Percentiles rank a stretch among this genome's conserved stretches.
Evolutionary conservation across 2,888 invertebrate species (phyloP).

Genomic region (Philaethria dido): DNA sequence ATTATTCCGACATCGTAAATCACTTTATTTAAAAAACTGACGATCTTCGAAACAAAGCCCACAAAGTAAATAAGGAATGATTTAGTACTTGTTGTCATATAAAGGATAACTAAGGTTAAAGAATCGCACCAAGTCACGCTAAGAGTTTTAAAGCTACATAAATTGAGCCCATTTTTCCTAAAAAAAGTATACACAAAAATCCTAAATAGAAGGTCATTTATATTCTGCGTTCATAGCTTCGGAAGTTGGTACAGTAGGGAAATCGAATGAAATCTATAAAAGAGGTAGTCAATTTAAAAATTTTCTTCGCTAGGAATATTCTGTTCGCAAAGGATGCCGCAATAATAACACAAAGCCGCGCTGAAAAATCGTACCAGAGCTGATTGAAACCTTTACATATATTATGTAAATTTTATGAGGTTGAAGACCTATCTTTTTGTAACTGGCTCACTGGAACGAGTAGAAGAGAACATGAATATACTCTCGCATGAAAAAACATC

Average conservation of each 20-base stretch:
- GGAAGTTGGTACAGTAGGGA: slow-evolving; percentile 15
- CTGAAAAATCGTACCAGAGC: slow-evolving; percentile 39
- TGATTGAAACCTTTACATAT: slow-evolving; percentile 46
- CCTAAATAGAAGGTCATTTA: neutral
- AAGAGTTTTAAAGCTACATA: slow-evolving; percentile 15
- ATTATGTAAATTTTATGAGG: slow-evolving; percentile 46
- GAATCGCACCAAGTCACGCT: slow-evolving; percentile 31
- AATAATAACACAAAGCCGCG: slow-evolving; percentile 41
- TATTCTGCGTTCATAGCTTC: slow-evolving; percentile 11
- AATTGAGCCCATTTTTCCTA: neutral
- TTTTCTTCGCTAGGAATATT: slow-evolving; percentile 32
- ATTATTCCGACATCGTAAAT: neutral
- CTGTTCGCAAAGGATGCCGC: slow-evolving; percentile 10
- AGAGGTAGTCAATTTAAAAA: slow-evolving; percentile 28
- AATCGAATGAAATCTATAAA: slow-evolving; percentile 34
- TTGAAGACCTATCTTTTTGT: slow-evolving; percentile 40
- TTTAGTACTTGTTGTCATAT: slow-evolving; percentile 32
- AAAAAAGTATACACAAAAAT: neutral
- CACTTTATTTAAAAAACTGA: neutral
- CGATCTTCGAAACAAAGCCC: slow-evolving; percentile 1
- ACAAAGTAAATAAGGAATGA: slow-evolving; percentile 35
- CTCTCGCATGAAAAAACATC: slow-evolving; percentile 11
- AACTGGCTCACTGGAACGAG: slow-evolving; percentile 32
- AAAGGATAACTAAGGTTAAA: slow-evolving; percentile 29
- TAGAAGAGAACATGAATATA: slow-evolving; percentile 29